Evolutionary conservation across 1,140 invertebrate species (phyloP).

Genomic region (Drosophila malerkotliana): DNA sequence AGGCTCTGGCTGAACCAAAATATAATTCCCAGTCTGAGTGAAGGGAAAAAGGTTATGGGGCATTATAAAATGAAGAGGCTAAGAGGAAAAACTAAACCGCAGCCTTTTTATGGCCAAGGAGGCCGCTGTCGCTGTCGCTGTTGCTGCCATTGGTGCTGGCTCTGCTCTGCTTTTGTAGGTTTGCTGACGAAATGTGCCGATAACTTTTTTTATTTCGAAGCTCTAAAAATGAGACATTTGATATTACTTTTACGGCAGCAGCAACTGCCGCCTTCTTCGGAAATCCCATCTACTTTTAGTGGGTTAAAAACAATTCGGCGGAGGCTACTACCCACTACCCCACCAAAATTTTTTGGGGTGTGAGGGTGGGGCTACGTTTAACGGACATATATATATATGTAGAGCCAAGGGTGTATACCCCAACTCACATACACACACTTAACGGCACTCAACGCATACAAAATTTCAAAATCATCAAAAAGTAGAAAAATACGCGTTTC

Average conservation of each 20-base stretch:
- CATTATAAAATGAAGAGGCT: slow-evolving; percentile 12
- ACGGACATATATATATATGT: slow-evolving; percentile 29
- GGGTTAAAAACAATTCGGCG: slow-evolving; percentile 78
- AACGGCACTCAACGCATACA: slow-evolving; percentile 82
- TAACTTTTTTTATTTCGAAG: slow-evolving; percentile 81
- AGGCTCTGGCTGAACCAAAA: too few relatives aligned
- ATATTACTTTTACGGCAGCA: slow-evolving; percentile 78
- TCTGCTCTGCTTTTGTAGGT: slow-evolving; percentile 3
- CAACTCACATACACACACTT: slow-evolving; percentile 31
- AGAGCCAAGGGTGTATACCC: background rate
- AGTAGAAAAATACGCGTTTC: slow-evolving; percentile 82
- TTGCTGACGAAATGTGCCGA: slow-evolving; percentile 66
- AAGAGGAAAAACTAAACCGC: slow-evolving; percentile 48
- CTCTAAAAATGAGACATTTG: slow-evolving; percentile 82
- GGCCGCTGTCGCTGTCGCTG: background rate
- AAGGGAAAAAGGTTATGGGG: background rate
- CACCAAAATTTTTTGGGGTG: slow-evolving; percentile 22
- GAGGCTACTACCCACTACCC: slow-evolving; percentile 9
- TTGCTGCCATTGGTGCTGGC: background rate
- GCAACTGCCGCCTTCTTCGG: slow-evolving; percentile 57
- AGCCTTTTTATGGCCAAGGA: slow-evolving; percentile 44
- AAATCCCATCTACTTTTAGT: slow-evolving; percentile 31
- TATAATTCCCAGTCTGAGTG: background rate
- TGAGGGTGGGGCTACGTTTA: slow-evolving; percentile 38
- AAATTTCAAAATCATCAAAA: slow-evolving; percentile 83